Evolutionary conservation across 2,113 vertebrate genomes (phyloP).

Genomic region (Oreocharis arfaki): DNA sequence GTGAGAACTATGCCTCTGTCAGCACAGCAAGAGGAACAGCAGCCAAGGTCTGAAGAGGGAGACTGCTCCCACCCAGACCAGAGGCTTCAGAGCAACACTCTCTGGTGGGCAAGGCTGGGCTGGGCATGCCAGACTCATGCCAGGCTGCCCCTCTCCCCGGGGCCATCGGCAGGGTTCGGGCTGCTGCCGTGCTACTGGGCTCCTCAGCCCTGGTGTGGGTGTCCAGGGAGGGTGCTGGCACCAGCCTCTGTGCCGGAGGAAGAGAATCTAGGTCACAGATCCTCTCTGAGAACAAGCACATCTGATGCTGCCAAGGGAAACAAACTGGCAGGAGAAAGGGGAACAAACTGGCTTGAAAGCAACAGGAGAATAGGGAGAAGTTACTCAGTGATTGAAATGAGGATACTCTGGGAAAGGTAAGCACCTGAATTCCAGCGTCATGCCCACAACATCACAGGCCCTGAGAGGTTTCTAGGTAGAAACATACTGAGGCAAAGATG

Average conservation of each 20-base stretch:
- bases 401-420: background rate
- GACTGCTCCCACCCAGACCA: background rate
- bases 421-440: background rate
- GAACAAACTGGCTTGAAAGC: background rate
- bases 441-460: background rate
- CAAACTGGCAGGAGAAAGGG: background rate
- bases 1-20: fast-evolving
- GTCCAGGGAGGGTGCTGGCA: background rate
- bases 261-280: slow-evolving; percentile 43
- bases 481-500: background rate
- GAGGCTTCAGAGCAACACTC: background rate
- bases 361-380: background rate
- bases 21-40: background rate
- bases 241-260: fast-evolving
- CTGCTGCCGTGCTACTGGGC: background rate
- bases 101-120: background rate
- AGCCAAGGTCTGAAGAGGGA: background rate
- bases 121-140: background rate
- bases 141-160: fast-evolving
- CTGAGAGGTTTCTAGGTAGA: background rate
- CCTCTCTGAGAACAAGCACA: background rate
- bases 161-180: fast-evolving
- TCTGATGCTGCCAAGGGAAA: slow-evolving; percentile 46
- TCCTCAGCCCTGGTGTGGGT: background rate
- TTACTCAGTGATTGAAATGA: background rate